A percentile compares a stretch with the other conserved stretches of the same genome.
Evolutionary conservation across 2,113 vertebrate species (phyloP).

Genomic region (Scortum barcoo): DNA sequence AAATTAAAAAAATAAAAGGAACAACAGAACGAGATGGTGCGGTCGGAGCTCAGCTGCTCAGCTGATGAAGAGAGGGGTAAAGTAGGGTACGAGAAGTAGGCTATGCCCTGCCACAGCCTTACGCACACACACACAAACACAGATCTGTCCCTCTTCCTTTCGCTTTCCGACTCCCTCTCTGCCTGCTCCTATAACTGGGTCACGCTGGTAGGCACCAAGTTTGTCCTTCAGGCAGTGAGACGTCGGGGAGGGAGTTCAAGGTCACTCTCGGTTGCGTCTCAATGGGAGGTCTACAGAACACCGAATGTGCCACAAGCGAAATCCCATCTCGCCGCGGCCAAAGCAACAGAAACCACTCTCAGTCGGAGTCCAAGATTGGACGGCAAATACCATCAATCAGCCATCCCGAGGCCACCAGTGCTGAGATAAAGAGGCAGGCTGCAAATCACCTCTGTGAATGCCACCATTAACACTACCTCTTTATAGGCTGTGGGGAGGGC

Average conservation of each 20-base stretch:
- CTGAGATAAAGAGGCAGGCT: conserved; percentile 55
- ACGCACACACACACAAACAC: conserved; percentile 60
- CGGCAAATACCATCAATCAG: conserved; percentile 68
- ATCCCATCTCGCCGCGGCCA: conserved; percentile 6
- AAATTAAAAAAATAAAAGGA: conserved; percentile 27
- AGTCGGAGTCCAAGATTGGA: conserved; percentile 22
- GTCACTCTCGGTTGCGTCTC: conserved; percentile 41
- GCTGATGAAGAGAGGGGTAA: conserved; percentile 66
- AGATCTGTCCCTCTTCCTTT: conserved; percentile 50
- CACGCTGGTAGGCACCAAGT: conserved; percentile 64
- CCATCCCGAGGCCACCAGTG: conserved; percentile 53
- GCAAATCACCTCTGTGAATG: conserved; percentile 65
- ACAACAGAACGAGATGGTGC: conserved; percentile 41
- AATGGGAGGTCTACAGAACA: conserved; percentile 31
- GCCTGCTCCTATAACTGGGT: conserved; percentile 76
- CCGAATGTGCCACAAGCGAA: conserved; percentile 36
- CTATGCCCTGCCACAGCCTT: conserved; percentile 67
- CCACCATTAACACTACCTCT: conserved; percentile 61
- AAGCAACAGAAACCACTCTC: conserved; percentile 35
- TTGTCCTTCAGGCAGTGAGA: conserved; percentile 68
- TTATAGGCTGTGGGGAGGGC: conserved; percentile 31
- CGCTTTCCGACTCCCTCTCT: conserved; percentile 37
- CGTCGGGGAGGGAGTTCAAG: conserved; percentile 58
- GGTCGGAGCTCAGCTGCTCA: conserved; percentile 44
- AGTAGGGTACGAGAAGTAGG: conserved; percentile 85